Conservation (phyloP, 2,797 vertebrate genomes). For the Urosaurus nigricauda region DNA sequence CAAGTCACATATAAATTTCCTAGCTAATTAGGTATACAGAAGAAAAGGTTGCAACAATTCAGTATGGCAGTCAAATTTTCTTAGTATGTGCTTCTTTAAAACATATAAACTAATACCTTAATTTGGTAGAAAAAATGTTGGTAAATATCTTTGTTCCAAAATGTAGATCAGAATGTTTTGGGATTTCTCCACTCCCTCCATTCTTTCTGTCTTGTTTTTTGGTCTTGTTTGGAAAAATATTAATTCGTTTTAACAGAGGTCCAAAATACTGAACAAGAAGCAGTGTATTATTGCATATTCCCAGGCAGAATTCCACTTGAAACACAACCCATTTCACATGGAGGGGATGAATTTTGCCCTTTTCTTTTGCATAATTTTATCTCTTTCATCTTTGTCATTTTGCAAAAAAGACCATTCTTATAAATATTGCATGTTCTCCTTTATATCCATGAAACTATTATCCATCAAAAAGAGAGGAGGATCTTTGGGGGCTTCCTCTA, state of each 20-base stretch:
- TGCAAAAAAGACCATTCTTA: not conserved
- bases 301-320: not conserved
- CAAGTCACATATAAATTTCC: not conserved
- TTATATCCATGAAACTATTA: not conserved
- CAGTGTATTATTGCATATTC: no score
- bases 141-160: not conserved
- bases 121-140: not conserved
- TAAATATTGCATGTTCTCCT: not conserved
- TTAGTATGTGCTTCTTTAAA: not conserved
- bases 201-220: not conserved
- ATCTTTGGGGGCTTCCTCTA: not conserved
- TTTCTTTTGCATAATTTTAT: not conserved
- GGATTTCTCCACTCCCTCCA: not conserved
- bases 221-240: not conserved
- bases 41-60: not conserved
- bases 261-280: not conserved
- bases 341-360: not conserved
- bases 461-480: not conserved
- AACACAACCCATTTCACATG: not conserved
- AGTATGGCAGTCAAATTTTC: not conserved
- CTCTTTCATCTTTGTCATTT: constrained; percentile 8
- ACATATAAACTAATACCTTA: not conserved
- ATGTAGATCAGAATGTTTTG: not conserved
- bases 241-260: not conserved
- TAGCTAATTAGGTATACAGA: not conserved